Conservation (phyloP, 2,888 invertebrate species). For the Athalia rosae region DNA sequence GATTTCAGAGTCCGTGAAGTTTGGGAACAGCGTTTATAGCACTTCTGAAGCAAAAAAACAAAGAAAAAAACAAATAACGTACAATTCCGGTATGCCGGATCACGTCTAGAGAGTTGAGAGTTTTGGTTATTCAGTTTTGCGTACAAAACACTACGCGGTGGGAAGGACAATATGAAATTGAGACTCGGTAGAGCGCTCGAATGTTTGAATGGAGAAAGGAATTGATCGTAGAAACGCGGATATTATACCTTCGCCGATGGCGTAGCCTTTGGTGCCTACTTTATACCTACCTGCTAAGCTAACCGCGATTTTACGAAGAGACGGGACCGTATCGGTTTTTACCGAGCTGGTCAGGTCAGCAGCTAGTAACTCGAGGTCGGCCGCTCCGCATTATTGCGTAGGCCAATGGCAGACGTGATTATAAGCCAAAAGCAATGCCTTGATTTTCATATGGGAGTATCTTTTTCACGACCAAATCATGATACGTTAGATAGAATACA, state of each 20-base stretch:
- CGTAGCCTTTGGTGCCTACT: neutral
- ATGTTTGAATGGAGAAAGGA: constrained; percentile 29
- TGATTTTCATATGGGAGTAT: too few species aligned
- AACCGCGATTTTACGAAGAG: constrained; percentile 27
- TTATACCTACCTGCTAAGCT: constrained; percentile 12
- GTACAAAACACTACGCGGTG: constrained; percentile 4
- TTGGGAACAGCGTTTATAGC: too few species aligned
- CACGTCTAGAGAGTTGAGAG: too few species aligned
- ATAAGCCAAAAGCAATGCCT: neutral
- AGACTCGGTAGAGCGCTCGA: neutral
- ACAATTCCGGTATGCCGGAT: too few species aligned
- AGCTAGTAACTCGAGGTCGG: constrained; percentile 34
- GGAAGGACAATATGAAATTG: neutral
- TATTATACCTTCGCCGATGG: constrained; percentile 3
- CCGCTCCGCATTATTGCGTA: constrained; percentile 13
- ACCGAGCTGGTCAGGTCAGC: constrained; percentile 34
- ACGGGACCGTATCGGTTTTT: constrained; percentile 31
- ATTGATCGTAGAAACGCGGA: constrained; percentile 9
- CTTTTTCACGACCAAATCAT: too few species aligned
- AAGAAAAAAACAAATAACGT: too few species aligned
- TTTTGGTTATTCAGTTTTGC: neutral
- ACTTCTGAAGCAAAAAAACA: too few species aligned
- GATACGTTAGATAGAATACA: too few species aligned
- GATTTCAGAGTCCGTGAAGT: too few species aligned
- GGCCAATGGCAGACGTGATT: neutral